These are phyloP conservation scores for Patagioenas fasciata DNA, from an alignment of 2,113 vertebrate genomes.

Conservation along the genomic window DNA sequence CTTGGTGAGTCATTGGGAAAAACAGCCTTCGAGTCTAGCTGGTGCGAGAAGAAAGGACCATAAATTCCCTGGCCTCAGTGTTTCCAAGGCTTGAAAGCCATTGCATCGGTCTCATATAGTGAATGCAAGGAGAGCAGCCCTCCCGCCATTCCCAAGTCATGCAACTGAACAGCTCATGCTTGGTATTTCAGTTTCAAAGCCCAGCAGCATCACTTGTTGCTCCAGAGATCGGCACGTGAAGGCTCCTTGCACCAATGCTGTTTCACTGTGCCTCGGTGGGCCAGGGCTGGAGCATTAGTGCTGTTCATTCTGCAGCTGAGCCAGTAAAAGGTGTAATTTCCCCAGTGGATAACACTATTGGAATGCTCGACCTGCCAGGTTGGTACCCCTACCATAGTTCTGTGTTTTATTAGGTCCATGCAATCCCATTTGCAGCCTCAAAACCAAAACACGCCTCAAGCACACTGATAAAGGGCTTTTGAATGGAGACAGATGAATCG, in stretches of 20 bases:
- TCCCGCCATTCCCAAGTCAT: background rate
- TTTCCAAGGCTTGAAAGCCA: background rate
- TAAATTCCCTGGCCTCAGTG: background rate
- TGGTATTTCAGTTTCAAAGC: background rate
- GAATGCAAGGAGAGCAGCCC: background rate
- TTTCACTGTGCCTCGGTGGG: background rate
- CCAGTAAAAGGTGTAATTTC: background rate
- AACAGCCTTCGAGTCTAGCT: background rate
- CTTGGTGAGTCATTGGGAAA: background rate
- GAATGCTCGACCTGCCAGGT: background rate
- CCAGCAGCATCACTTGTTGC: background rate
- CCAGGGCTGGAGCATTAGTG: background rate
- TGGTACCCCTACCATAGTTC: background rate
- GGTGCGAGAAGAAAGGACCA: background rate
- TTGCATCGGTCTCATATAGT: background rate
- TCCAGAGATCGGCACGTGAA: background rate
- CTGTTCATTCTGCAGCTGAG: background rate
- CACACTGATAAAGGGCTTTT: background rate
- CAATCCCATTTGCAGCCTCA: background rate
- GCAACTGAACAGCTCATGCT: rapidly evolving
- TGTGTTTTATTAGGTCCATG: background rate
- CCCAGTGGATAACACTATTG: rapidly evolving
- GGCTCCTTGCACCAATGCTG: background rate
- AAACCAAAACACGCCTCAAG: background rate
- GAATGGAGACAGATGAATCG: background rate